These are phyloP conservation scores for Oasisia sp. DNA, from an alignment of 2,888 invertebrate genomes.

Conservation along the genomic window DNA sequence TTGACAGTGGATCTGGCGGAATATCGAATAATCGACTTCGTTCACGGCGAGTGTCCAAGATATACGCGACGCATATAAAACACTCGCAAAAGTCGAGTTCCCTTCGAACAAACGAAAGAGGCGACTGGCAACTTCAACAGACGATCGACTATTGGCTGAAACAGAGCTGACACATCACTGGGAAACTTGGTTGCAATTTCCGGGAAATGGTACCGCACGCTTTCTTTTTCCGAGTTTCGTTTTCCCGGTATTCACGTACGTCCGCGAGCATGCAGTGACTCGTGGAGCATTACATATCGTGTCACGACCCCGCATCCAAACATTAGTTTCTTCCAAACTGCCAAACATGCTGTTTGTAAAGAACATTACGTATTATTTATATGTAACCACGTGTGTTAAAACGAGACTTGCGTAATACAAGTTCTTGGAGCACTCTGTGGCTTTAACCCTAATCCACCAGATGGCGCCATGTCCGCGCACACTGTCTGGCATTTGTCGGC, in stretches of 20 bases:
- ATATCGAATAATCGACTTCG: background rate
- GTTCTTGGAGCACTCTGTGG: background rate
- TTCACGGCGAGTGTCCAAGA: background rate
- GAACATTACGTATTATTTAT: background rate
- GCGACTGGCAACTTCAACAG: background rate
- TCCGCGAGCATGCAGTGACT: background rate
- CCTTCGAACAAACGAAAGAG: background rate
- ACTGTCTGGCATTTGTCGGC: background rate
- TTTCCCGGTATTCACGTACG: background rate
- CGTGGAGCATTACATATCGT: background rate
- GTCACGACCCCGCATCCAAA: background rate
- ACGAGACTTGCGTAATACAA: background rate
- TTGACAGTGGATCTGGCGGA: background rate
- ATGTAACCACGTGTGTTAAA: background rate
- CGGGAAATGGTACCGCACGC: background rate
- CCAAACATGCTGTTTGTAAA: background rate
- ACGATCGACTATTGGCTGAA: background rate
- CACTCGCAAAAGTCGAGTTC: background rate
- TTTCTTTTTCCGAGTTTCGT: background rate
- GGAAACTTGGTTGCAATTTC: background rate
- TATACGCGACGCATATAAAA: background rate
- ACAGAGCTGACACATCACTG: background rate
- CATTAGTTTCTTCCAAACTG: background rate
- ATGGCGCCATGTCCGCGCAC: background rate
- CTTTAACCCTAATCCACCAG: background rate